Base-by-base conservation (phyloP, 1,140 invertebrate genomes). In the Macrobrachium nipponense region DNA sequence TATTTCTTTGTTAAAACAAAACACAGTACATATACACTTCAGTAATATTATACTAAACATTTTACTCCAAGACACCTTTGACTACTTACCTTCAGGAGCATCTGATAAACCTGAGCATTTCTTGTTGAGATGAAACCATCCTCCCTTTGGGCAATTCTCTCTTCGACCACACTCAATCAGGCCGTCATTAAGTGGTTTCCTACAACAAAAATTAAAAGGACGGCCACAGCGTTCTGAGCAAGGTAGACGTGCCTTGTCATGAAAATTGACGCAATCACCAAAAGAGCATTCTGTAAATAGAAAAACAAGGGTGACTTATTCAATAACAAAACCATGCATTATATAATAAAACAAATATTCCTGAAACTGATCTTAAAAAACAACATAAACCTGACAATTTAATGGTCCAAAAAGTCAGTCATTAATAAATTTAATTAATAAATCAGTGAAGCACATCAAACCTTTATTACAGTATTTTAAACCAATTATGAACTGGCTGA, bases 91-190 rank as follows among this genome's bases (percentile, higher is more conserved):
- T 60, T 75, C 77, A n/a, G 84, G 84, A 11, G 84, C 84, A 17
- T 86, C 77, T 0, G 70, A 61, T 66, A 86, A 44, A 20, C 84
- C 84, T 10, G 84, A 86, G 77, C 84, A 86, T 58, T 61, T 86
- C 68, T 79, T 86, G 70, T 86, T 86, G n/a, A 86, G 51, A 43
- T 86, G 84, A 59, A 86, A 86, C 84, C 84, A 86, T 8, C 77
- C 84, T 12, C 84, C 84, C 0, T 27, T 66, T 10, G 76, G 77
- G 36, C 84, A 86, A 60, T 86, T 86, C 20, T 86, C 84, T 43
- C 84, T 70, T 17, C 77, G 68, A 36, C 75, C 77, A 59, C 84
- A 86, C 27, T 86, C 84, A 27, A 86, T 78, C 0, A 86, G 77
- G 17, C 84, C 84, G 27, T 86, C 77, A 73, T 79, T 79, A 15